phyloP scores from a whole-genome alignment of 30 jellyfish, hydroid and myxozoan species.

The Turritopsis rubra region DNA sequence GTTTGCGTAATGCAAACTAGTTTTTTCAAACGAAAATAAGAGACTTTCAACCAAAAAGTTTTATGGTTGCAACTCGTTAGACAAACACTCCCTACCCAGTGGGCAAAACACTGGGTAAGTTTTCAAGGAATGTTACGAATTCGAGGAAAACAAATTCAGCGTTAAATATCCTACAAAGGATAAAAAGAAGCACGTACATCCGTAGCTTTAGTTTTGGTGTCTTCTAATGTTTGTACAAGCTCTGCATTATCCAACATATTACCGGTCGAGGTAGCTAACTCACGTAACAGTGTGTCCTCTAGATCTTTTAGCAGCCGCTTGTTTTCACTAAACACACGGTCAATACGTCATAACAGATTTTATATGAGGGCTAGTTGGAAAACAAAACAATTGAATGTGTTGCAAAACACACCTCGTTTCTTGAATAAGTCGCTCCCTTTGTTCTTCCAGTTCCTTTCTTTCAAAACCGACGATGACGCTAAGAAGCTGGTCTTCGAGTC shows the following conservation, averaged over 20 bases:
- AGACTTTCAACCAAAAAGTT: too few species aligned
- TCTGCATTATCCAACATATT: slow-evolving; percentile 96
- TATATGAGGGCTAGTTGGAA: neutral
- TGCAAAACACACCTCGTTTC: slow-evolving; percentile 71
- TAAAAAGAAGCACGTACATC: slow-evolving; percentile 58
- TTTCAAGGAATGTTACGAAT: too few species aligned
- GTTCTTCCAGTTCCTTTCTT: slow-evolving; percentile 92
- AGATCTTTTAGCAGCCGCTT: slow-evolving; percentile 87
- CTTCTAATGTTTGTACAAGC: slow-evolving; percentile 94
- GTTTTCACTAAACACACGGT: slow-evolving; percentile 67
- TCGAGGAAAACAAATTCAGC: too few species aligned
- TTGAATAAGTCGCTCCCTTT: slow-evolving; percentile 93
- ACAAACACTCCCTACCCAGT: too few species aligned
- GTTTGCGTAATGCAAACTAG: too few species aligned
- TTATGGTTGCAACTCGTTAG: too few species aligned
- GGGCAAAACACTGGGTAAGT: neutral
- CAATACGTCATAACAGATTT: neutral
- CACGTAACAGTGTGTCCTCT: slow-evolving; percentile 93
- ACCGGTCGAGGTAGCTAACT: slow-evolving; percentile 95
- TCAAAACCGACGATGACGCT: slow-evolving; percentile 97
- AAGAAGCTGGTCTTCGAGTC: slow-evolving; percentile 92
- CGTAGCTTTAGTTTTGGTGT: slow-evolving; percentile 93
- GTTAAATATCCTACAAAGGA: too few species aligned
- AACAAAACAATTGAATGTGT: neutral
- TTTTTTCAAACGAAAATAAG: too few species aligned